phyloP scores from a whole-genome alignment of 1,140 invertebrate genomes.

The Cotesia typhae region DNA sequence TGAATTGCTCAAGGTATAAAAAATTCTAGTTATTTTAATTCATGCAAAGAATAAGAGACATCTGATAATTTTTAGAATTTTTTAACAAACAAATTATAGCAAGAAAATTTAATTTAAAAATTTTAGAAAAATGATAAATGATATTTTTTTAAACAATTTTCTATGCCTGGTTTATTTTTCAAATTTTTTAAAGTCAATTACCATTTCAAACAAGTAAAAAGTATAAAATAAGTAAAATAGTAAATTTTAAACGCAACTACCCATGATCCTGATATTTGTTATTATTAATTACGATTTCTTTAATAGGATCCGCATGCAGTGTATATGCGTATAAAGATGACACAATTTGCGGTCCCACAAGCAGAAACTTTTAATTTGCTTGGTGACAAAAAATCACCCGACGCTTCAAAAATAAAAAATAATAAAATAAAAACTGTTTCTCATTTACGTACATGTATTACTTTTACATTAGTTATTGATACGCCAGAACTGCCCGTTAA shows the following conservation, averaged over 20 bases:
- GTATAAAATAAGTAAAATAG: no score
- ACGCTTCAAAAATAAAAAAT: slow-evolving; percentile 35
- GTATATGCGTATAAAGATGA: slow-evolving; percentile 71
- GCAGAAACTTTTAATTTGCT: slow-evolving; percentile 80
- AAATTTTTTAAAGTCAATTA: no score
- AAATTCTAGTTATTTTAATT: slow-evolving; percentile 1
- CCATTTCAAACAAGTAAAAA: no score
- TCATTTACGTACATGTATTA: slow-evolving; percentile 72
- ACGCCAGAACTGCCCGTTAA: slow-evolving; percentile 68
- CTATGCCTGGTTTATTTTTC: no score
- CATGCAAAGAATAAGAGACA: not conserved
- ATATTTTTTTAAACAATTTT: not conserved
- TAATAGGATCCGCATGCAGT: slow-evolving; percentile 66
- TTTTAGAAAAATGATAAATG: not conserved
- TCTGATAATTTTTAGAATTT: no score
- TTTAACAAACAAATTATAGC: no score
- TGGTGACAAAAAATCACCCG: slow-evolving; percentile 57
- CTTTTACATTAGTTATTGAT: slow-evolving; percentile 74
- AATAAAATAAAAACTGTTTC: slow-evolving; percentile 57
- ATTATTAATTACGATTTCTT: slow-evolving; percentile 27
- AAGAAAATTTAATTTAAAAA: no score
- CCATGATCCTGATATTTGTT: no score
- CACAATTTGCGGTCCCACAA: slow-evolving; percentile 76
- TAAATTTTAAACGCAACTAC: no score
- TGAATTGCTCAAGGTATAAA: slow-evolving; percentile 49